Base-by-base conservation (phyloP, 2,113 vertebrate species). In the Oxyura jamaicensis region DNA sequence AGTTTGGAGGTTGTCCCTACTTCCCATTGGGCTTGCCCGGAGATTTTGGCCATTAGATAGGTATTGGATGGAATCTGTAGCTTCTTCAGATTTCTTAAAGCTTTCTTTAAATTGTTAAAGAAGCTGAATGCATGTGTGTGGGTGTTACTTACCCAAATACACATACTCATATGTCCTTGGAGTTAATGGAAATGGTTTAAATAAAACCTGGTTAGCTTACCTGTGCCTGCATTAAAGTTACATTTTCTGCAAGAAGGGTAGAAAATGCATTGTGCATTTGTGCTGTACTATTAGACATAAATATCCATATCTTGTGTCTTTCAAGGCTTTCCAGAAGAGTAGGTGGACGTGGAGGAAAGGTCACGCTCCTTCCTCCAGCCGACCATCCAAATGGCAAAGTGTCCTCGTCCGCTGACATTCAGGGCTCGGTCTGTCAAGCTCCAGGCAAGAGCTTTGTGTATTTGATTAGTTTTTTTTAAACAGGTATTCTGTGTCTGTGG, bases 21-120 rank as follows among this genome's bases (percentile, higher is more conserved):
- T 48, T 0, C 35, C 28, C 0, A 0, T 17, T 42, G 53, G 67
- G 25, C 10, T 2, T 25, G 11, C 46, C 35, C 26, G 8, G 12
- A 17, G 73, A 6, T 53, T 73, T 83, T 41, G 42, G 44, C 65
- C 42, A 66, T 3, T 8, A 21, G 4, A 12, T 22, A 5, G 16
- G 7, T 36, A 6, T 3, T 33, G 28, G 28, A 13, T 0, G 3
- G 29, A 52, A 44, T 4, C 36, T 29, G 3, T 5, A 9, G 41
- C 14, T 63, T 82, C 35, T 71, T 76, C 18, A n/a, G 11, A 23
- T 29, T 15, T 63, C 26, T 35, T 50, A 41, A 21, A 53, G 10
- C 10, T 76, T 65, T 36, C 14, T 17, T 50, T 39, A 39, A 31
- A 52, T 4, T 11, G 17, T 31, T n/a, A 26, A 39, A 79, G 11